Evolutionary conservation across 1,140 invertebrate genomes (phyloP).

Genomic region (Lordiphosa collinella): DNA sequence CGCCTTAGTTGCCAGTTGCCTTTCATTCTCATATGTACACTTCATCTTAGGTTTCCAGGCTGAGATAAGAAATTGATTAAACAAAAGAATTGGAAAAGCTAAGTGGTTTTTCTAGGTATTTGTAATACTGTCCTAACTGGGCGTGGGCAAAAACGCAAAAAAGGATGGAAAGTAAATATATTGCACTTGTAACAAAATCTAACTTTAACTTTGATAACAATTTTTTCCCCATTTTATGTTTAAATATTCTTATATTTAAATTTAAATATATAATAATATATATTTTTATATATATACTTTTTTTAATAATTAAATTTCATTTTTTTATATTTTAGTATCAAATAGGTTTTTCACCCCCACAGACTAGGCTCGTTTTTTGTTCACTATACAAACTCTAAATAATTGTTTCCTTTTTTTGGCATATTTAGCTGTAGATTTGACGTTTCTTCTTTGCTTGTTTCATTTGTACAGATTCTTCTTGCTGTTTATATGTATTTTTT

Average conservation of each 20-base stretch:
- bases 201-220: conserved; percentile 75
- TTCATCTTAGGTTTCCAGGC: no score
- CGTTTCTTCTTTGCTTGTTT: conserved; percentile 38
- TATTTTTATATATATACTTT: conserved; percentile 43
- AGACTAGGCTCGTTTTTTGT: conserved; percentile 51
- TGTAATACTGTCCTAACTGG: conserved; percentile 41
- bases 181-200: conserved; percentile 75
- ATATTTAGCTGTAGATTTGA: conserved; percentile 78
- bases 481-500: conserved; percentile 16
- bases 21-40: conserved; percentile 17
- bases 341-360: conserved; percentile 51
- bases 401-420: conserved; percentile 69
- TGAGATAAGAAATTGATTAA: no score
- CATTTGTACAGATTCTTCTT: conserved; percentile 58
- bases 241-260: conserved; percentile 41
- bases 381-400: conserved; percentile 73
- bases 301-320: conserved; percentile 62
- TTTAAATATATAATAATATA: conserved; percentile 26
- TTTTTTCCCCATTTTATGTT: conserved; percentile 45
- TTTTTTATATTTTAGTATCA: conserved; percentile 68
- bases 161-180: conserved; percentile 31
- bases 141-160: not conserved
- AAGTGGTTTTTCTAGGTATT: not conserved
- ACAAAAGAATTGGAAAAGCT: no score
- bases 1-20: conserved; percentile 33